Conservation (phyloP, 2,888 invertebrate species). For the Apocheima hispidaria region DNA sequence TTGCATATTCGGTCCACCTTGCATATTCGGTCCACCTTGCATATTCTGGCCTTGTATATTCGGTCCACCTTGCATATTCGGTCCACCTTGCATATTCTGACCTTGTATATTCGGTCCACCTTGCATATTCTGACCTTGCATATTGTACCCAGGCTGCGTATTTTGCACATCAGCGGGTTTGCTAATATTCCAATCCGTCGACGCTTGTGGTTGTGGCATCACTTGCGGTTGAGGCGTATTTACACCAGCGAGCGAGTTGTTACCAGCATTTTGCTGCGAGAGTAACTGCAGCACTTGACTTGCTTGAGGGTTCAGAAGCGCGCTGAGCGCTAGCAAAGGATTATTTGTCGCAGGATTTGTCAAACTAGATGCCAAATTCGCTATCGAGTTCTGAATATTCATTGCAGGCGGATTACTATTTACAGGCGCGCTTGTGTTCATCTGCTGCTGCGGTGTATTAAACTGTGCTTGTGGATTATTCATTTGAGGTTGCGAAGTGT, state of each 20-base stretch:
- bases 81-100: not conserved
- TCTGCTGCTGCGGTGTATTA: not conserved
- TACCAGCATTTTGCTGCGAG: not conserved
- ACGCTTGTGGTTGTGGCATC: not conserved
- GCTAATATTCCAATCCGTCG: not conserved
- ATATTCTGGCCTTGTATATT: not conserved
- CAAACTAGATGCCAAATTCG: not conserved
- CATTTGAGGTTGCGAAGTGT: not conserved
- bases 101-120: not conserved
- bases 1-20: too few species aligned
- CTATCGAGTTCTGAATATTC: not conserved
- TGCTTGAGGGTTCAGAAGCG: slow-evolving; percentile 15
- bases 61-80: not conserved
- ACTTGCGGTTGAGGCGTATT: not conserved
- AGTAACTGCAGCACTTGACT: slow-evolving; percentile 13
- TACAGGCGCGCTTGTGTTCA: not conserved
- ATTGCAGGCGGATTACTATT: not conserved
- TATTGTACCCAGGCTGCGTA: not conserved
- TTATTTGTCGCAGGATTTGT: not conserved
- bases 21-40: not conserved
- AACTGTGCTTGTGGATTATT: not conserved
- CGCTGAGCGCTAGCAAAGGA: slow-evolving; percentile 9
- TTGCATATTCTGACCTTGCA: not conserved
- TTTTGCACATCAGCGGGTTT: not conserved
- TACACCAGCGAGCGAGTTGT: not conserved